Conservation (phyloP, 2,797 vertebrate species). For the Emydoidea blandingii region DNA sequence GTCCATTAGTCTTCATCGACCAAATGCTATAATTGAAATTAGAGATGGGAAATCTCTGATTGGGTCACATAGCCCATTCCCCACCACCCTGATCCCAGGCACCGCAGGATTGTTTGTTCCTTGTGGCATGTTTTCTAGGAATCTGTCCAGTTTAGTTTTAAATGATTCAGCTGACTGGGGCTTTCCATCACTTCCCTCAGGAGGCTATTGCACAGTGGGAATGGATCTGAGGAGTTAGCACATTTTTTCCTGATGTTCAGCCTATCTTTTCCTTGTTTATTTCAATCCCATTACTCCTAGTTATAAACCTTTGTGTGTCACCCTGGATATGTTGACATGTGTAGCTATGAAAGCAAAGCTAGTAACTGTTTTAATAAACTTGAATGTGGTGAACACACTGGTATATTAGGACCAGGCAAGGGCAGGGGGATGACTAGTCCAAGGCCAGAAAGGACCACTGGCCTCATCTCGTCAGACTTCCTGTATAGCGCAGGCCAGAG, state of each 20-base stretch:
- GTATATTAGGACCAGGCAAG: background rate
- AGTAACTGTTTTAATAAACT: background rate
- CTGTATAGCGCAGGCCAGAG: too few species aligned
- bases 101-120: background rate
- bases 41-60: background rate
- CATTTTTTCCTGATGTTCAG: background rate
- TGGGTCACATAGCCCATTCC: background rate
- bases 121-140: background rate
- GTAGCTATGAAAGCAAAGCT: background rate
- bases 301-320: background rate
- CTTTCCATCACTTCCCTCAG: background rate
- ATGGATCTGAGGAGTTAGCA: background rate
- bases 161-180: background rate
- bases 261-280: background rate
- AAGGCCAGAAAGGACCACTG: background rate
- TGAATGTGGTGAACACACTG: background rate
- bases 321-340: background rate
- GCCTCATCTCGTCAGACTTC: background rate
- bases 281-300: background rate
- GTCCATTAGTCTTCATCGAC: background rate
- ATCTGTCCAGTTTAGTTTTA: background rate
- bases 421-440: background rate
- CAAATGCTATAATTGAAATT: background rate
- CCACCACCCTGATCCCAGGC: background rate
- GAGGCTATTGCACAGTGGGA: background rate